These are phyloP conservation scores for Clavelina lepadiformis DNA, from an alignment of 23 tunicate genomes.

Conservation along the genomic window DNA sequence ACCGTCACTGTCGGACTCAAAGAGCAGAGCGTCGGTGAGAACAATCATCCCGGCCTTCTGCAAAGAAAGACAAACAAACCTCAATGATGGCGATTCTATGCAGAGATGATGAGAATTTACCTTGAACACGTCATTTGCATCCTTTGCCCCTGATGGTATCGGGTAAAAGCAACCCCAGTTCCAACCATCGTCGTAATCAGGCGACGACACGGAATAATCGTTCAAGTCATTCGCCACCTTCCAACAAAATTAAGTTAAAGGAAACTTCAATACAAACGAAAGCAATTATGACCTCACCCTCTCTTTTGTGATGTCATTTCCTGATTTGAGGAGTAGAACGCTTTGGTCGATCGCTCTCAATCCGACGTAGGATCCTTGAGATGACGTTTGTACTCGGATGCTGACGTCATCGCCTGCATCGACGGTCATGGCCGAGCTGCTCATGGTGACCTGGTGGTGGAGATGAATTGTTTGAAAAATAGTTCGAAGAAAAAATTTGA, in stretches of 20 bases:
- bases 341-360: constrained; percentile 84
- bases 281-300: constrained; percentile 30
- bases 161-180: constrained; percentile 82
- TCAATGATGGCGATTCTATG: background rate
- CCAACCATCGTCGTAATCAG: background rate
- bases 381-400: constrained; percentile 54
- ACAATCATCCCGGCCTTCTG: constrained; percentile 73
- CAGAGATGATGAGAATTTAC: constrained; percentile 3
- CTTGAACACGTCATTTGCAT: constrained; percentile 51
- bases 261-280: no score
- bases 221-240: constrained; percentile 38
- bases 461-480: no score
- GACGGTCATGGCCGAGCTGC: constrained; percentile 29
- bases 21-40: constrained; percentile 60
- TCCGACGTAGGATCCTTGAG: constrained; percentile 45
- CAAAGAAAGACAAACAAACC: constrained; percentile 2
- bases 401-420: constrained; percentile 74
- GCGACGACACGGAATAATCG: constrained; percentile 25
- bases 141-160: constrained; percentile 64
- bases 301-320: constrained; percentile 70
- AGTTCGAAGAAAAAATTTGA: background rate
- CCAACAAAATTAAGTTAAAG: no score
- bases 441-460: constrained; percentile 24
- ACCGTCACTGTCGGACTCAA: no score
- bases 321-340: constrained; percentile 72